These are phyloP conservation scores for Oreochromis grahami DNA, from an alignment of 2,797 vertebrate species.

Conservation along the genomic window DNA sequence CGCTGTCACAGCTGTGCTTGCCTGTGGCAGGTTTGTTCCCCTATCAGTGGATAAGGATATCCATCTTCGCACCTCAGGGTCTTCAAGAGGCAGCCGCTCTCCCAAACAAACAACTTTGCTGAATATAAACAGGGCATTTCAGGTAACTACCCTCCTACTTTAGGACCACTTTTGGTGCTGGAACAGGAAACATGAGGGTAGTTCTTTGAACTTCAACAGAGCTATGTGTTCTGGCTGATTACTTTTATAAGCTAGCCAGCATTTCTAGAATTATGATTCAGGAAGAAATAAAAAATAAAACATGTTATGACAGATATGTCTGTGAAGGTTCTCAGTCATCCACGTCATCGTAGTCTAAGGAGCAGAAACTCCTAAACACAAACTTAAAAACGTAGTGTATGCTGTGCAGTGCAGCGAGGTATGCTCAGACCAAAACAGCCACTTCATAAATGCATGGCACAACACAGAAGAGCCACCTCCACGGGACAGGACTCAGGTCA, in stretches of 20 bases:
- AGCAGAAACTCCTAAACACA: background rate
- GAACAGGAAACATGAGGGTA: background rate
- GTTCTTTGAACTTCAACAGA: slow-evolving; percentile 23
- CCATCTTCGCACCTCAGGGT: slow-evolving; percentile 64
- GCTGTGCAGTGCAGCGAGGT: accelerated
- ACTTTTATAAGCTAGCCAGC: background rate
- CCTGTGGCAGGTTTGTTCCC: slow-evolving; percentile 62
- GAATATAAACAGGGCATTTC: slow-evolving; percentile 37
- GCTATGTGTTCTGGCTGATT: background rate
- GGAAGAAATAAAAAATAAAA: background rate
- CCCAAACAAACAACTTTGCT: slow-evolving; percentile 28
- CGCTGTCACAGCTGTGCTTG: slow-evolving; percentile 59
- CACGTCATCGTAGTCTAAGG: background rate
- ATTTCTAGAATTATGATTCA: background rate
- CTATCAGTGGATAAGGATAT: slow-evolving; percentile 62
- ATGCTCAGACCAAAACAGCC: background rate
- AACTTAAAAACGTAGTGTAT: background rate
- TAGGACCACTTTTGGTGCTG: background rate
- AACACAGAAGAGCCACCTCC: background rate
- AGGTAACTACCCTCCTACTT: slow-evolving; percentile 32
- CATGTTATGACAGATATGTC: background rate
- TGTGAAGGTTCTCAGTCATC: background rate
- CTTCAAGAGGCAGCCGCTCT: slow-evolving; percentile 30
- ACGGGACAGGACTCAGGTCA: accelerated
- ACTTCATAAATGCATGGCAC: accelerated